Evolutionary conservation across 2,888 invertebrate species (phyloP), one percentile per base, ranked within the genome.

Genomic region (Orthosia incerta): DNA sequence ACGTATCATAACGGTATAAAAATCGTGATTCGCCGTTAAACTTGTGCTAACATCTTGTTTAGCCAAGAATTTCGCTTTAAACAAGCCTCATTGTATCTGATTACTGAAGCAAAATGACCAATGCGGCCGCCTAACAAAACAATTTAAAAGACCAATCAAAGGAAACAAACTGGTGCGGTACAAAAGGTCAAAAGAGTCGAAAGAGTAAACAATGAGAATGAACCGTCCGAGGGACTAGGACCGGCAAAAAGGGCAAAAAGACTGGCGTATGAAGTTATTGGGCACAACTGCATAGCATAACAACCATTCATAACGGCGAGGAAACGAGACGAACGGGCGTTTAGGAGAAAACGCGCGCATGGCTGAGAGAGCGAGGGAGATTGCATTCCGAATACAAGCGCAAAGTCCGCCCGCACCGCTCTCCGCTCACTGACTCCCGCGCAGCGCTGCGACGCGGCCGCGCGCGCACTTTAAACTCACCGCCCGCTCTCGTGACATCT

Each of bases 311-410:
- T 94, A 92, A 91, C 88, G 88, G 89, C 82, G 94, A 92, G 91
- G 90, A 92, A 94, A 93, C 89, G 93, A 93, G 94, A 94, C 89
- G 89, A 80, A 84, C 60, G 69, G 72, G 78, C 75, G 86, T 89
- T 89, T 89, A 85, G 88, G 93, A 93, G 93, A 95, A 95, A 93
- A 91, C 91, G 88, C 72, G 87, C 85, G 89, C 90, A 89, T 91
- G 94, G 87, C 89, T 89, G 95, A 95, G 93, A 94, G 95, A 95
- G 95, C 91, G 90, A 95, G 94, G 92, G 93, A 94, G 95, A 95
- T 95, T 95, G 96, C 95, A 95, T 96, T 95, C 95, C 95, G 85
- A 88, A 87, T 86, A 86, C 86, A 80, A 89, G 88, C 90, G 87
- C 90, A 87, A 89, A 86, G 89, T 81, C 85, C 87, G 87, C 88